Base-by-base conservation (phyloP, 2,113 vertebrate genomes). In the Menura novaehollandiae region DNA sequence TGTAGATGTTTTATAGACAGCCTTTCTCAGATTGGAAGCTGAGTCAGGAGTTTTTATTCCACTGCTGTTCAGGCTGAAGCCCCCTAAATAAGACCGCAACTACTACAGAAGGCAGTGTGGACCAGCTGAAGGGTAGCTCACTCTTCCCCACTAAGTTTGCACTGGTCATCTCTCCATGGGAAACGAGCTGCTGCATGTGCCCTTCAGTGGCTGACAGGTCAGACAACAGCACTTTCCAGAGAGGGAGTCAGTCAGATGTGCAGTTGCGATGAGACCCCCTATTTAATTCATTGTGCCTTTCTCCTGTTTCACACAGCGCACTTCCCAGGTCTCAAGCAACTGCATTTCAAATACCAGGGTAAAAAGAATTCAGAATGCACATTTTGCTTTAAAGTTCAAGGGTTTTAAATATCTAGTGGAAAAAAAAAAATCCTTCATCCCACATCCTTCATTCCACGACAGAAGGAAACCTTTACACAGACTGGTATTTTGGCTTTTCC, bases 331-430 rank as follows among this genome's bases (percentile, higher is more conserved):
- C 58, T 63, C 89, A 41, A 51, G 51, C 64, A 89, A 93, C 9
- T 63, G 47, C 33, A 59, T 71, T 94, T 90, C 92, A 90, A 44
- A 75, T 94, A 71, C 24, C 37, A 80, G 4, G 2, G 14, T 8
- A 69, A 75, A 77, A 88, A 63, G 43, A 83, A 90, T 52, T 86
- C 52, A 44, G 39, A 17, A 30, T 18, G 26, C 9, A 74, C 2
- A 0, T 55, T 95, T 62, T 56, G 30, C 73, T 93, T 85, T 90
- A 51, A 83, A 95, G 90, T 85, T 94, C 85, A 91, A 58, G 43
- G 62, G 33, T 10, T 96, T 95, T 58, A 83, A 94, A 73, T 11
- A 55, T 5, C 20, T 26, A 83, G 43, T 21, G 35, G 37, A 75
- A 83, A 76, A 80, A 81, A 62, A 93, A 41, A 12, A 86, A 43